Evolutionary conservation across 30 jellyfish, hydroid and myxozoan genomes (phyloP).

Genomic region (Nemopilema nomurai): DNA sequence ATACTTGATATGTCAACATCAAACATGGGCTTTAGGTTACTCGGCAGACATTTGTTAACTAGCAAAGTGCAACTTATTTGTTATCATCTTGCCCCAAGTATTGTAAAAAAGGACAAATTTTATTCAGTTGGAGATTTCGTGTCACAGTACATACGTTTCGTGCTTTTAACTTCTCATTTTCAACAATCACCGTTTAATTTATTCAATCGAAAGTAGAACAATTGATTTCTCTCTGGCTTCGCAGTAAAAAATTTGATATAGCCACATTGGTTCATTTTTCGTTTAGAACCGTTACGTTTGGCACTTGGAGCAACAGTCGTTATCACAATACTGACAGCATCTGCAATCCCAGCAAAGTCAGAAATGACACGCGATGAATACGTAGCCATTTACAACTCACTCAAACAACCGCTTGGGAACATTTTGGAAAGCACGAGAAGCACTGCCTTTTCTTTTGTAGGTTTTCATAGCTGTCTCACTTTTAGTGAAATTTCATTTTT

Average conservation of each 20-base stretch:
- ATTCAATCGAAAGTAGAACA: too few relatives aligned
- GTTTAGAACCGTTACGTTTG: not conserved
- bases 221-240: not conserved
- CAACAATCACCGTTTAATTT: too few relatives aligned
- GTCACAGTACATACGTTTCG: too few relatives aligned
- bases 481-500: too few relatives aligned
- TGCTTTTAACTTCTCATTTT: too few relatives aligned
- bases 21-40: too few relatives aligned
- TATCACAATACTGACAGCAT: not conserved
- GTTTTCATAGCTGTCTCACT: not conserved
- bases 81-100: too few relatives aligned
- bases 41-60: too few relatives aligned
- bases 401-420: slow-evolving; percentile 21
- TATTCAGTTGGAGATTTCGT: too few relatives aligned
- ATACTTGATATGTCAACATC: too few relatives aligned
- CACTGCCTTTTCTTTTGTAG: slow-evolving; percentile 10
- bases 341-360: not conserved
- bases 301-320: not conserved
- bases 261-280: not conserved
- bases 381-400: slow-evolving; percentile 1
- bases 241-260: not conserved
- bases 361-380: not conserved
- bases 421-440: slow-evolving; percentile 7
- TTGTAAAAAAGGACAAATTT: too few relatives aligned
- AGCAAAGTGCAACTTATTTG: too few relatives aligned